Evolutionary conservation across 2,888 invertebrate species (phyloP).

Genomic region (Ischnura elegans): DNA sequence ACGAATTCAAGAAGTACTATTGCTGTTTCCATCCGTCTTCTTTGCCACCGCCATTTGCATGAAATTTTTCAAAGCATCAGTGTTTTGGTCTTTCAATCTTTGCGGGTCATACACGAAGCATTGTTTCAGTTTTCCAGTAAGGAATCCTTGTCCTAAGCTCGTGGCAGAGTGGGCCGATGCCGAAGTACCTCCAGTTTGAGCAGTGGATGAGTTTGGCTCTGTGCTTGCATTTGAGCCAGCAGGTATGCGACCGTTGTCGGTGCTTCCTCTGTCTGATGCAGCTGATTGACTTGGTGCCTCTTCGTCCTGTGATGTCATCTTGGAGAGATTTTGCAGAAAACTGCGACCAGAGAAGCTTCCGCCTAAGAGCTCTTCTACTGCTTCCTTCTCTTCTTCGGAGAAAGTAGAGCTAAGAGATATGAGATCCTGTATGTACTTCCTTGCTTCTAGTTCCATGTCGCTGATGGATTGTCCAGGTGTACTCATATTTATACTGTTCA

Average conservation of each 20-base stretch:
- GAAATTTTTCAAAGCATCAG: background rate
- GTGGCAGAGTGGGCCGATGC: background rate
- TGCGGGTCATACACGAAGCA: conserved; percentile 41
- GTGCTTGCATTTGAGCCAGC: too few species aligned
- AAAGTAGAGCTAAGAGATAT: background rate
- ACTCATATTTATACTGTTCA: background rate
- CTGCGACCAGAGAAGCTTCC: background rate
- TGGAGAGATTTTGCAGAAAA: background rate
- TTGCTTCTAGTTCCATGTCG: background rate
- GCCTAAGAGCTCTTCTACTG: background rate
- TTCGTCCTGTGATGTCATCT: background rate
- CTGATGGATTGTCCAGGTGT: background rate
- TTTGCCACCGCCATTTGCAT: background rate
- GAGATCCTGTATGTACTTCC: background rate
- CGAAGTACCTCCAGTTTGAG: background rate
- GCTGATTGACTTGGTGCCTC: background rate
- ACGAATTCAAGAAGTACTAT: background rate
- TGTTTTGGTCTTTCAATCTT: background rate
- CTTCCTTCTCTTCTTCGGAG: conserved; percentile 3
- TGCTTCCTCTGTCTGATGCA: background rate
- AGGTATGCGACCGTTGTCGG: background rate
- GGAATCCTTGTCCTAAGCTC: background rate
- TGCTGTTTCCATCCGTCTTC: background rate
- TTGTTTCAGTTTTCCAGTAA: background rate
- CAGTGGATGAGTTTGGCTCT: background rate